These are phyloP conservation scores for Cacoxenus indagator DNA, from an alignment of 2,888 invertebrate genomes.

Conservation along the genomic window DNA sequence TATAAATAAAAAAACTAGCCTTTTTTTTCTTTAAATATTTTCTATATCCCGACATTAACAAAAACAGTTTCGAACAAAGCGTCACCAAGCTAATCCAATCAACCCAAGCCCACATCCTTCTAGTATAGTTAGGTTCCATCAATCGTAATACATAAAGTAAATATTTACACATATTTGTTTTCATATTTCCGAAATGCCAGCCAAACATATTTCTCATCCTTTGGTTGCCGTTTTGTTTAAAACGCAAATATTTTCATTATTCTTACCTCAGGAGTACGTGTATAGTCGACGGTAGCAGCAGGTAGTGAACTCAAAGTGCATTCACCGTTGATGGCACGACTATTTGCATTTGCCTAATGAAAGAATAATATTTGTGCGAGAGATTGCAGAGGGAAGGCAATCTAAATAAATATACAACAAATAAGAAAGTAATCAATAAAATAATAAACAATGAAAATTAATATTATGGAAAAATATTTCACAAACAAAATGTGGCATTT, in stretches of 20 bases:
- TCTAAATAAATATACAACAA: conserved; percentile 25
- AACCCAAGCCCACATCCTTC: not conserved
- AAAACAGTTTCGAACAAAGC: not conserved
- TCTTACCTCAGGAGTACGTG: not conserved
- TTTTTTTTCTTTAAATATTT: too few species aligned
- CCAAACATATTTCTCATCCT: conserved; percentile 22
- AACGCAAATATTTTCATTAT: conserved; percentile 42
- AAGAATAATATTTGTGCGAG: conserved; percentile 51
- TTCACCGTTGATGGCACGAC: not conserved
- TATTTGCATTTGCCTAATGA: conserved; percentile 54
- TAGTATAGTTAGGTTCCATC: too few species aligned
- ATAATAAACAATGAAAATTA: conserved; percentile 4
- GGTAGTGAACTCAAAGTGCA: not conserved
- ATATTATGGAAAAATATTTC: not conserved
- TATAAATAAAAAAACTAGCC: too few species aligned
- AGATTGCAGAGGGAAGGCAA: conserved; percentile 5
- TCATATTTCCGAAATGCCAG: conserved; percentile 23
- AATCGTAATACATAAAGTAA: not conserved
- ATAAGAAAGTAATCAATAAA: conserved; percentile 8
- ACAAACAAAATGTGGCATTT: conserved; percentile 4
- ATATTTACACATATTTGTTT: conserved; percentile 32
- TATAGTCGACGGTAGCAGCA: not conserved
- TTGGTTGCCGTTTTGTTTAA: not conserved
- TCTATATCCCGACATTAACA: too few species aligned
- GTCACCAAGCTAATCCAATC: not conserved